Base-by-base conservation (phyloP, 2,113 vertebrate genomes). In the Lethenteron reissneri region DNA sequence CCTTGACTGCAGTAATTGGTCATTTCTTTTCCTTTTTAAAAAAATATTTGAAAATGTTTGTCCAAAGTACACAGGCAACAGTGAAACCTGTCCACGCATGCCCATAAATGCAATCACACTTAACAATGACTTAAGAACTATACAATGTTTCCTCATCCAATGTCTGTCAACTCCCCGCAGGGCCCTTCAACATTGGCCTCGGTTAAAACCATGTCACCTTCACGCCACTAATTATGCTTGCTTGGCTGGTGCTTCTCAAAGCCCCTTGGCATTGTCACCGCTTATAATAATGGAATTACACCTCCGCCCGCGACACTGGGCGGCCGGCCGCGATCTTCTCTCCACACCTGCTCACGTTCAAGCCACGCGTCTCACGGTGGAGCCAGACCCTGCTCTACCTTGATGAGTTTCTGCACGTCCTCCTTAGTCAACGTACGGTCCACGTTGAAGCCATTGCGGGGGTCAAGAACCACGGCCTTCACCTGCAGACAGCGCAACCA, bases 401-500 rank as follows among this genome's bases (percentile, higher is more conserved):
- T 83, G 70, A 83, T 79, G 17, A 97, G 81, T 74, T 81, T 85
- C 70, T 85, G 79, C 7, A 86, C 77, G 60, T 94, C 86, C 2
- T 81, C 78, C 74, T 85, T 81, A 13, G 83, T 78, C 59, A 90
- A 81, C 1, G 73, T 80, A 70, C 76, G 78, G 41, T 89, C 86
- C 41, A 83, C 80, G 57, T 80, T 81, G 21, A 92, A 92, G 10
- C 78, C 79, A 78, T 90, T 88, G 72, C 76, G 81, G 57, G 88
- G 85, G 77, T 92, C 86, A 76, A 90, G 77, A 71, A 87, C 80
- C 60, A 88, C 82, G 75, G 86, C 84, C 81, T 90, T 92, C 72
- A 92, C 87, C 92, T 97, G 73, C 56, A 72, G 57, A 57, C 72
- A 8, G 70, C 69, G 2, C 60, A 11, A 56, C 56, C 56, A 41